Evolutionary conservation across 2,888 invertebrate genomes (phyloP).

Genomic region (Kryphioiulus occultus): DNA sequence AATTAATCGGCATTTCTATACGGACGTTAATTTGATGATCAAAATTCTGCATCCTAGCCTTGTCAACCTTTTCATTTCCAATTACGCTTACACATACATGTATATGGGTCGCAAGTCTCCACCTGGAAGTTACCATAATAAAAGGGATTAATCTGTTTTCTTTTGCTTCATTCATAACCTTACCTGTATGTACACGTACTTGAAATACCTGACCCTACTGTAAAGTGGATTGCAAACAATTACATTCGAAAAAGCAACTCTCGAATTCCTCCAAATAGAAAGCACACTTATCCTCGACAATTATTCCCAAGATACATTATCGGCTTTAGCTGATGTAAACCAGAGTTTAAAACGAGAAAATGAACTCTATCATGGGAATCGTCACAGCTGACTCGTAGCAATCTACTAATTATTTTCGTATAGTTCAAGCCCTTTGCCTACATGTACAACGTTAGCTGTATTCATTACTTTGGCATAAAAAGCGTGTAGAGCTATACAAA

Average conservation of each 20-base stretch:
- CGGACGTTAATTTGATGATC: neutral
- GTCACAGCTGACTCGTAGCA: neutral
- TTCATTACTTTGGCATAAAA: neutral
- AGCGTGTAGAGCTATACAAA: neutral
- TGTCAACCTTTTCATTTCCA: neutral
- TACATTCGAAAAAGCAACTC: neutral
- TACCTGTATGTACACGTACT: neutral
- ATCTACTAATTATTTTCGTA: neutral
- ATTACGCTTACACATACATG: neutral
- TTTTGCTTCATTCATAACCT: neutral
- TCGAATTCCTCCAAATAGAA: neutral
- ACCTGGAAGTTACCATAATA: neutral
- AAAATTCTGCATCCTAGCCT: neutral
- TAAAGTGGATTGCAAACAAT: neutral
- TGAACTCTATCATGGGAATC: neutral
- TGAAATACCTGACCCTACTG: too few species aligned
- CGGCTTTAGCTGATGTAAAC: neutral
- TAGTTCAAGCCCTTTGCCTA: neutral
- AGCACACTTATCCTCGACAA: neutral
- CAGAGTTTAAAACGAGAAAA: neutral
- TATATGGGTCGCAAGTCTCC: neutral
- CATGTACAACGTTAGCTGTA: neutral
- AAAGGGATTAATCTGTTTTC: neutral
- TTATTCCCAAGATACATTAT: too few species aligned
- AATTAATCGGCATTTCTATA: too few species aligned